Evolutionary conservation across 2,113 vertebrate species (phyloP), one percentile per base, ranked within the genome.

Genomic region (Cairina moschata): DNA sequence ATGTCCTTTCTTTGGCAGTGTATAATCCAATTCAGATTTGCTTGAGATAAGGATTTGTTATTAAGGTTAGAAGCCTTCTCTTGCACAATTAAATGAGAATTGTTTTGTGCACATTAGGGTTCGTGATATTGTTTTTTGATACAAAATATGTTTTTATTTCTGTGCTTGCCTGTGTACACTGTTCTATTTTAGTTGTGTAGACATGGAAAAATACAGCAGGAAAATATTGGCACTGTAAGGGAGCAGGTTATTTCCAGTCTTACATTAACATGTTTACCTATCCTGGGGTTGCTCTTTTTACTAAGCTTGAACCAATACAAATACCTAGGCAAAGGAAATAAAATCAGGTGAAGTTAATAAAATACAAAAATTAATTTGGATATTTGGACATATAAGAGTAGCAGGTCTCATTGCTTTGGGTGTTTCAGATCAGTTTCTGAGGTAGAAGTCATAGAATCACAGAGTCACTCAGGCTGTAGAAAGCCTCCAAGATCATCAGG

Each of bases 21-120:
- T 34, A 36, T 59, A 82, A 91, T 16, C 55, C 55, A 80, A 52
- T 93, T 84, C 89, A 88, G 86, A 77, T 95, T 89, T 83, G 42
- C 34, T 29, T 26, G 71, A 81, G 67, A 86, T 78, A 88, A 91
- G 32, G 58, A 75, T 75, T 90, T 81, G 48, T 93, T 84, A 73
- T 71, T 83, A 92, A 60, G 56, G n/a, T 50, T 73, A 90, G 91
- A 66, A 87, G 13, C 6, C 36, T 46, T 82, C 48, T 88, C 87
- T 59, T 67, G 13, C 32, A 65, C 83, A 90, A 86, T 86, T 89
- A 68, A 83, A 87, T 74, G 66, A 73, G 59, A 68, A 85, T 54
- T 62, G 74, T 54, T 85, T 82, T 17, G 16, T 68, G 23, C 28
- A 13, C 3, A 36, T 85, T 59, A 80, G 25, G 65, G 40, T 77